Conservation (phyloP, 2,797 vertebrate genomes). For the Columba guinea region DNA sequence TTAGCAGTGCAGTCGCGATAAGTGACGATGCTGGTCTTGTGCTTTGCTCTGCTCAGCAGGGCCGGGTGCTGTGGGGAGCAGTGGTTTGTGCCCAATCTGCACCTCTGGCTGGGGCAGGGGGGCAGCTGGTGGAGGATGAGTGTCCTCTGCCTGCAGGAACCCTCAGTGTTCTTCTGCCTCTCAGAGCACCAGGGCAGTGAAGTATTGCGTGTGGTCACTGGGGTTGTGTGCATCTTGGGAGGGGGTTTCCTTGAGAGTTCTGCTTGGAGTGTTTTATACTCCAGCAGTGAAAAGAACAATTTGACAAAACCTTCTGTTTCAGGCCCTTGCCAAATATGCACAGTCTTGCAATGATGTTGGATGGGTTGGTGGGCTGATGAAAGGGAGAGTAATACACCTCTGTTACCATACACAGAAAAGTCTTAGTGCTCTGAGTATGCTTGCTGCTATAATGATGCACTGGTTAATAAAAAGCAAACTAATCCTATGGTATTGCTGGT, state of each 20-base stretch:
- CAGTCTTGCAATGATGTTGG: not conserved
- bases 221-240: not conserved
- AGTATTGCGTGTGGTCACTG: accelerated
- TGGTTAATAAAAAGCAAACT: not conserved
- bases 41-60: accelerated
- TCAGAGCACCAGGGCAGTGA: not conserved
- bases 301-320: not conserved
- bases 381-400: not conserved
- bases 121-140: not conserved
- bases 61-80: accelerated
- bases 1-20: not conserved
- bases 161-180: not conserved
- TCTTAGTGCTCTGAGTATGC: not conserved
- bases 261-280: not conserved
- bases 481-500: not conserved
- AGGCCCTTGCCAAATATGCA: not conserved
- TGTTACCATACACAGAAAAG: not conserved
- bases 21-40: not conserved
- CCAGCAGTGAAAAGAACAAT: not conserved
- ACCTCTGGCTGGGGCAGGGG: not conserved
- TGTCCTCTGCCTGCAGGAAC: not conserved
- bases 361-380: not conserved
- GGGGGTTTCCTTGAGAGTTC: not conserved
- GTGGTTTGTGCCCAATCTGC: not conserved
- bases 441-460: not conserved